Conservation (phyloP, 2,113 vertebrate genomes). For the Sceloporus tristichus region DNA sequence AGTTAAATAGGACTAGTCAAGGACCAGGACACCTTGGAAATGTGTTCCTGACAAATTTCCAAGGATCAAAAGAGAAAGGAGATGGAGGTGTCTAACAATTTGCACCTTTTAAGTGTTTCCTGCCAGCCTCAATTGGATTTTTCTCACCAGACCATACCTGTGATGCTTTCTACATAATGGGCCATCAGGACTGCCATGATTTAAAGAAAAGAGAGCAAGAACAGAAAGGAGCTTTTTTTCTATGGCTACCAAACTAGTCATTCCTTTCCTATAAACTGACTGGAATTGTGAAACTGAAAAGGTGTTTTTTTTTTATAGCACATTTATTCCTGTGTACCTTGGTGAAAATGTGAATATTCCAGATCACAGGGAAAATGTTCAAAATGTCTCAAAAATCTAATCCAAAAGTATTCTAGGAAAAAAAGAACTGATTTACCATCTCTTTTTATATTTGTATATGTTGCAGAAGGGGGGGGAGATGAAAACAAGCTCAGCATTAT, state of each 20-base stretch:
- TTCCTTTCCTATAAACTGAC: not conserved
- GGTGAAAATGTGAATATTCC: not conserved
- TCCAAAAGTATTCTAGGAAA: not conserved
- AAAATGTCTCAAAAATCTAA: not conserved
- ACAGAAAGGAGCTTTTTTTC: not conserved
- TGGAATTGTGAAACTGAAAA: not conserved
- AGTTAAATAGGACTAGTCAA: not conserved
- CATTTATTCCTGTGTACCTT: too few species aligned
- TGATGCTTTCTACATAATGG: not conserved
- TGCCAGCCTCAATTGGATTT: not conserved
- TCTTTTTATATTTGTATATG: not conserved
- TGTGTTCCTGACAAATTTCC: not conserved
- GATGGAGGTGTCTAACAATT: not conserved
- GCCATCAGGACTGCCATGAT: not conserved
- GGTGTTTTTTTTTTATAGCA: too few species aligned
- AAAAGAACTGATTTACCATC: not conserved
- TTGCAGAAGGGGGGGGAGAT: not conserved
- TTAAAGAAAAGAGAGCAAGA: not conserved
- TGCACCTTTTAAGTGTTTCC: not conserved
- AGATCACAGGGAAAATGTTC: not conserved
- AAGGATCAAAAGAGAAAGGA: not conserved
- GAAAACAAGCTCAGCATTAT: not conserved
- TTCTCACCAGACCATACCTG: not conserved
- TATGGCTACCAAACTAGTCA: not conserved
- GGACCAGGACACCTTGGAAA: not conserved